These are phyloP conservation scores for Nasonia longicornis DNA, from an alignment of 1,140 invertebrate species.

Conservation along the genomic window DNA sequence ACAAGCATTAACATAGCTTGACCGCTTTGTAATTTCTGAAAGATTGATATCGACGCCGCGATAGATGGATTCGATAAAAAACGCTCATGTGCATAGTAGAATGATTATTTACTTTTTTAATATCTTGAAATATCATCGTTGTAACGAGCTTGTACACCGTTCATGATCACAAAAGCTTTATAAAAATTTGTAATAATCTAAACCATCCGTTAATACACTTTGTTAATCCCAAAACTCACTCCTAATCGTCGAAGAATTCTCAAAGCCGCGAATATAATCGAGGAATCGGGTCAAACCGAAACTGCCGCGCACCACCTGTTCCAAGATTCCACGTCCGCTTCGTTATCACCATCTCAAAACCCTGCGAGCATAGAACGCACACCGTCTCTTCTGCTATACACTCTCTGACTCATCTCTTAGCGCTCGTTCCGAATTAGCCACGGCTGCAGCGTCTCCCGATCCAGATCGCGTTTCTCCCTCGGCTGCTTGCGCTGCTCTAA, in stretches of 20 bases:
- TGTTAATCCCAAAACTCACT: too few relatives aligned
- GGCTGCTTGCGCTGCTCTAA: neutral
- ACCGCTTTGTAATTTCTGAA: neutral
- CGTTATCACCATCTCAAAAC: neutral
- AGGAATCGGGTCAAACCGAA: neutral
- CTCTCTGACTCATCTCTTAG: neutral
- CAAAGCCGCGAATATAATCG: too few relatives aligned
- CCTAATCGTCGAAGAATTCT: too few relatives aligned
- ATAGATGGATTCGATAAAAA: too few relatives aligned
- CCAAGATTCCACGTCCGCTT: neutral
- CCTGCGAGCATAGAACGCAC: neutral
- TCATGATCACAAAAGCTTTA: too few relatives aligned
- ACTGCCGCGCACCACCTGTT: too few relatives aligned
- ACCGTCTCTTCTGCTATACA: neutral
- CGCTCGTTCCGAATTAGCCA: conserved; percentile 25
- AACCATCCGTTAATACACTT: too few relatives aligned
- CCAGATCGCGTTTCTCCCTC: conserved; percentile 26
- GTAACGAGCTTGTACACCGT: too few relatives aligned
- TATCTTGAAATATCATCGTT: too few relatives aligned
- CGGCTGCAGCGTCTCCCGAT: conserved; percentile 11
- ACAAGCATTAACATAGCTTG: neutral
- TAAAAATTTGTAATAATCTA: too few relatives aligned
- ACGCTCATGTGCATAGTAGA: too few relatives aligned
- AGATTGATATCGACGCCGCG: neutral
- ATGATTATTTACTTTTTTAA: too few relatives aligned